phyloP scores from a whole-genome alignment of 2,113 vertebrate genomes.

The Lampris megalopsis region DNA sequence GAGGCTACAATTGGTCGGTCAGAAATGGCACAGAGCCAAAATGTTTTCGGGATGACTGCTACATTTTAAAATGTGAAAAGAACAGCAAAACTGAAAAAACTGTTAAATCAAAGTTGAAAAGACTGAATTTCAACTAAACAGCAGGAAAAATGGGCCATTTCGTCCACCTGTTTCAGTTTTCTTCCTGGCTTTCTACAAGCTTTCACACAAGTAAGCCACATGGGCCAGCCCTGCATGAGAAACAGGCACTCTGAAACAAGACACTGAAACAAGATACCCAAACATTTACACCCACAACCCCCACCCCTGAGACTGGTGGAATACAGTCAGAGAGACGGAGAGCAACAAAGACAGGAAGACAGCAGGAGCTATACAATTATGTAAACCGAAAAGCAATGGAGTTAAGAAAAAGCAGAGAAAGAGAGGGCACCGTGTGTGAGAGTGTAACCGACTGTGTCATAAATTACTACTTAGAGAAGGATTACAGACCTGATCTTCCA shows the following conservation, averaged over 20 bases:
- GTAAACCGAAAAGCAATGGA: too few relatives aligned
- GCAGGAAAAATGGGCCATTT: background rate
- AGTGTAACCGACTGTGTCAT: too few relatives aligned
- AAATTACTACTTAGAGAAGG: too few relatives aligned
- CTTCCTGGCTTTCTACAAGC: background rate
- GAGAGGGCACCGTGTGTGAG: too few relatives aligned
- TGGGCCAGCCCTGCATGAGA: background rate
- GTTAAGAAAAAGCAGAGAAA: too few relatives aligned
- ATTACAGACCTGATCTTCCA: background rate
- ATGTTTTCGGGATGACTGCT: background rate
- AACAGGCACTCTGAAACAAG: conserved; percentile 23
- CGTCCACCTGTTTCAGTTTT: background rate
- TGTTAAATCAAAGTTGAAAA: background rate
- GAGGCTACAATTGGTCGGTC: too few relatives aligned
- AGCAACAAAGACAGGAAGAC: background rate
- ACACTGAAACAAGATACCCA: background rate
- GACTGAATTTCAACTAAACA: background rate
- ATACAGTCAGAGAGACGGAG: background rate
- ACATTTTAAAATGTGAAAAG: background rate
- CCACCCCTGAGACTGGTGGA: background rate
- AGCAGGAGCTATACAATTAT: too few relatives aligned
- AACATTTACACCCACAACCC: conserved; percentile 9
- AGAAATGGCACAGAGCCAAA: background rate
- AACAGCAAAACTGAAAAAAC: background rate
- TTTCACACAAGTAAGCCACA: conserved; percentile 19